Percentiles rank a stretch among this genome's conserved stretches.
phyloP scores from a whole-genome alignment of 1,140 invertebrate genomes.

The Leptinotarsa lineolata region DNA sequence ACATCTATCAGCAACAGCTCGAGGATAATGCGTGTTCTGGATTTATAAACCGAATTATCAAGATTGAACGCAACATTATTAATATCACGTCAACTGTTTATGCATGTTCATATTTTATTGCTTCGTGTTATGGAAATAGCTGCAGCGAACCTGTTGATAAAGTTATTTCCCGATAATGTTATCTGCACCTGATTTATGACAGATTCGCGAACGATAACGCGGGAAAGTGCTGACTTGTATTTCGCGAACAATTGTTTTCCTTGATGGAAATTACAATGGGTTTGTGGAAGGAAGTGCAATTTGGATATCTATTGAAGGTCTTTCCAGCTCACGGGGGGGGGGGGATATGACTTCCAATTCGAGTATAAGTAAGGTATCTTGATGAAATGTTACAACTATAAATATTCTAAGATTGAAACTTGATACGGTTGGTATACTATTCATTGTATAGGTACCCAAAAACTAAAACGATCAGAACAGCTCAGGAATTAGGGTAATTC shows the following conservation, averaged over 20 bases:
- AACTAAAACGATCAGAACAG: no score
- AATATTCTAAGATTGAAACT: no score
- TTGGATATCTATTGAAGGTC: no score
- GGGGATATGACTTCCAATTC: no score
- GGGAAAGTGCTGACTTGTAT: neutral
- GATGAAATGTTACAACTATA: no score
- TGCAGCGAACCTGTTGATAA: neutral
- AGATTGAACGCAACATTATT: slow-evolving; percentile 34
- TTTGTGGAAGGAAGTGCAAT: no score
- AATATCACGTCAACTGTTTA: slow-evolving; percentile 34
- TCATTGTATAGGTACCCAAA: no score
- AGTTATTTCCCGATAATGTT: slow-evolving; percentile 4
- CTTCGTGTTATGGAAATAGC: slow-evolving; percentile 19
- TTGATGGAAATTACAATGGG: neutral
- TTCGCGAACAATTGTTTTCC: slow-evolving; percentile 5
- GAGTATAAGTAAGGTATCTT: no score
- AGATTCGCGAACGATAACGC: slow-evolving; percentile 3
- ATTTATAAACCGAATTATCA: slow-evolving; percentile 29
- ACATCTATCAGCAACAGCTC: slow-evolving; percentile 27
- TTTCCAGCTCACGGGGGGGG: no score
- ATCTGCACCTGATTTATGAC: slow-evolving; percentile 16
- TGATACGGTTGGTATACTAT: no score
- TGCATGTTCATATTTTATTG: slow-evolving; percentile 32
- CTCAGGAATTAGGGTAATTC: no score
- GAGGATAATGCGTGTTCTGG: slow-evolving; percentile 31